Conservation (phyloP, 2,113 vertebrate species). For the Collichthys lucidus region DNA sequence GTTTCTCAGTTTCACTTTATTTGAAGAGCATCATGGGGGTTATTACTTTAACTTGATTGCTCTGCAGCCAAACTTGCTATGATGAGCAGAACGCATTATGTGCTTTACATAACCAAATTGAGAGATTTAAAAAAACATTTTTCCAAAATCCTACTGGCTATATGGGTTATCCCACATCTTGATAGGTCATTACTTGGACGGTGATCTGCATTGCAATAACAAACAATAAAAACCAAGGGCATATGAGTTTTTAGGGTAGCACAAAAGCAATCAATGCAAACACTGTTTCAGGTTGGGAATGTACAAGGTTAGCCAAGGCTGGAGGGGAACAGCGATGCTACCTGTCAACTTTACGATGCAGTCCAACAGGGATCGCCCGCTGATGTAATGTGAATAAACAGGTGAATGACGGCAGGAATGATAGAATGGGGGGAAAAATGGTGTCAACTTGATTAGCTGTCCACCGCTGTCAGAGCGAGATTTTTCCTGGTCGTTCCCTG, state of each 20-base stretch:
- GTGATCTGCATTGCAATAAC: background rate
- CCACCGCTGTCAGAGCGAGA: constrained; percentile 24
- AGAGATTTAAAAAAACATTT: constrained; percentile 21
- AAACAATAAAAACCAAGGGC: constrained; percentile 36
- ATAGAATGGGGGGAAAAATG: background rate
- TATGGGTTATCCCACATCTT: constrained; percentile 20
- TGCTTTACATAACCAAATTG: constrained; percentile 43
- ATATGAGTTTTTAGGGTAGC: constrained; percentile 31
- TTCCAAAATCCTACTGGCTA: constrained; percentile 13
- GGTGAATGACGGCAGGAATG: constrained; percentile 59
- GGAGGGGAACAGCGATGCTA: constrained; percentile 35
- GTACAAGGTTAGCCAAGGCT: constrained; percentile 49
- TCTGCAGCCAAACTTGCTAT: constrained; percentile 33
- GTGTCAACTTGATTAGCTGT: constrained; percentile 54
- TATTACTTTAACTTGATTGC: constrained; percentile 47
- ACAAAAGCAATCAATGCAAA: constrained; percentile 71
- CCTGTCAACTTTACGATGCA: constrained; percentile 59
- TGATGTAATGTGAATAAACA: constrained; percentile 66
- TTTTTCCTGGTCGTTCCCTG: constrained; percentile 34
- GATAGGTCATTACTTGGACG: constrained; percentile 21
- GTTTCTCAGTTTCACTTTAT: constrained; percentile 43
- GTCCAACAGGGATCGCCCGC: constrained; percentile 32
- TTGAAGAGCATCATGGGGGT: constrained; percentile 34
- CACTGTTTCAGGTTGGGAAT: constrained; percentile 35
- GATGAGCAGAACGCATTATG: constrained; percentile 43